A percentile compares a stretch with the other conserved stretches of the same genome.
These are phyloP conservation scores for Rhyzopertha dominica DNA, from an alignment of 1,140 invertebrate genomes.

Conservation along the genomic window DNA sequence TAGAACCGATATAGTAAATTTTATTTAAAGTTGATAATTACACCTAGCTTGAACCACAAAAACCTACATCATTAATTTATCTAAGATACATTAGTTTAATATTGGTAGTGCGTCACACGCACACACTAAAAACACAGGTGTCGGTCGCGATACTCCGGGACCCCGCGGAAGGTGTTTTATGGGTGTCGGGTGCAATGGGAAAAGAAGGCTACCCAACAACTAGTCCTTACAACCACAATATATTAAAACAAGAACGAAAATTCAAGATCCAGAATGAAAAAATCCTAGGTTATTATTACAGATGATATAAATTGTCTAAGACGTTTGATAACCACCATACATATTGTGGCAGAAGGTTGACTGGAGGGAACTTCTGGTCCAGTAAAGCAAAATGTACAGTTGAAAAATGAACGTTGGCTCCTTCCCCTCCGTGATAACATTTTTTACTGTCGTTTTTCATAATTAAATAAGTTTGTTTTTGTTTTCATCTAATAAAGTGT, in stretches of 20 bases:
- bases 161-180: slow-evolving; percentile 18
- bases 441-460: slow-evolving; percentile 39
- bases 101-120: slow-evolving; percentile 15
- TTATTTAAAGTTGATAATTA: too few relatives aligned
- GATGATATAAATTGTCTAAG: slow-evolving; percentile 12
- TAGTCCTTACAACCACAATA: slow-evolving; percentile 40
- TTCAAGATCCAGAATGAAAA: slow-evolving; percentile 1
- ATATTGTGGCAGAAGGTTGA: slow-evolving; percentile 36
- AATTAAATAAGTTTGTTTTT: slow-evolving; percentile 43
- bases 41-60: slow-evolving; percentile 44
- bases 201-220: slow-evolving; percentile 35
- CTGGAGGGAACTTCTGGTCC: slow-evolving; percentile 19
- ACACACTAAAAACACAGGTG: slow-evolving; percentile 23
- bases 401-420: slow-evolving; percentile 26
- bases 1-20: too few relatives aligned
- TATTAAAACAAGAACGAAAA: slow-evolving; percentile 27
- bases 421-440: slow-evolving; percentile 31
- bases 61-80: slow-evolving; percentile 45
- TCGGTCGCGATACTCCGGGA: slow-evolving; percentile 28
- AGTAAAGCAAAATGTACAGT: slow-evolving; percentile 32
- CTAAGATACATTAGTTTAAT: slow-evolving; percentile 40
- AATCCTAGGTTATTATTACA: neutral
- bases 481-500: slow-evolving; percentile 43
- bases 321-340: slow-evolving; percentile 25
- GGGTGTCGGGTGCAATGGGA: slow-evolving; percentile 15